These are phyloP conservation scores for Selene dorsalis DNA, from an alignment of 2,797 vertebrate genomes.

Conservation along the genomic window DNA sequence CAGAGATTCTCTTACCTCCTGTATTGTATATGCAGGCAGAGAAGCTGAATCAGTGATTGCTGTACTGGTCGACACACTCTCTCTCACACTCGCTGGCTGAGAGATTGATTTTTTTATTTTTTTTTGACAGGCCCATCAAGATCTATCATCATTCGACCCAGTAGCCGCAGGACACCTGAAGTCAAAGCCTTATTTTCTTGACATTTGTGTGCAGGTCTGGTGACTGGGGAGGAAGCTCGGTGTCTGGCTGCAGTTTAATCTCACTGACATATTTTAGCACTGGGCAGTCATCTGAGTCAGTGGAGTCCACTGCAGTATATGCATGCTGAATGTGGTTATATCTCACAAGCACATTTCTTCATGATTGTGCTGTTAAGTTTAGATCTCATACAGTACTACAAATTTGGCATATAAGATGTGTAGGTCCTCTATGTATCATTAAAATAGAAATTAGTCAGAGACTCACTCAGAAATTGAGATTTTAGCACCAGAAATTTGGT, in stretches of 20 bases:
- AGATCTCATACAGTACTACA: not conserved
- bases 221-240: slow-evolving; percentile 1
- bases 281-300: slow-evolving; percentile 2
- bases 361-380: not conserved
- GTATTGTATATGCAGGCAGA: slow-evolving; percentile 35
- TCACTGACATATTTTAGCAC: not conserved
- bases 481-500: not conserved
- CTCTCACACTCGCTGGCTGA: not conserved
- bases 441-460: not conserved
- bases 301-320: not conserved
- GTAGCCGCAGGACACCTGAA: slow-evolving; percentile 20
- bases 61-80: slow-evolving; percentile 9
- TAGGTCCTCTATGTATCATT: not conserved
- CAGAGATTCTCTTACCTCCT: slow-evolving; percentile 70
- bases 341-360: not conserved
- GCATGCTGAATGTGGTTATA: not conserved
- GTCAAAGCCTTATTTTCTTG: slow-evolving; percentile 12
- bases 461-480: not conserved
- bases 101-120: slow-evolving; percentile 21
- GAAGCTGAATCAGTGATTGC: slow-evolving; percentile 54
- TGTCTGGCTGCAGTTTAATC: not conserved
- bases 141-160: slow-evolving; percentile 38
- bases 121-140: slow-evolving; percentile 43
- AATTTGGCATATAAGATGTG: not conserved
- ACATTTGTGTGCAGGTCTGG: not conserved